phyloP scores from a whole-genome alignment of 2,113 vertebrate species.

The Channa maculata region DNA sequence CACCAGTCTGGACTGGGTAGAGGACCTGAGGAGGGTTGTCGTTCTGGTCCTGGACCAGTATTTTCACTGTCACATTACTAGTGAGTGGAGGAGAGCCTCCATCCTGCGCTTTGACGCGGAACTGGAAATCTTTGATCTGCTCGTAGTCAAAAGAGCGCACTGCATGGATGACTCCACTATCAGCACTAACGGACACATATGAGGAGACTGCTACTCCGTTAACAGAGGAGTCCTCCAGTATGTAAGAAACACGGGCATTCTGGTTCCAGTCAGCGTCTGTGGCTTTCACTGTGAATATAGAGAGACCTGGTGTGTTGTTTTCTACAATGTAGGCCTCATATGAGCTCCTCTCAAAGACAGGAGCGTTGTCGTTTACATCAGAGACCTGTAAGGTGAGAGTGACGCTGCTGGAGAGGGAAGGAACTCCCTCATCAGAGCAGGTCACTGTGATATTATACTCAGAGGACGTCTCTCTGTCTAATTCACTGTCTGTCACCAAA shows the following conservation, averaged over 20 bases:
- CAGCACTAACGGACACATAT: slow-evolving; percentile 68
- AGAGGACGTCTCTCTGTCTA: slow-evolving; percentile 54
- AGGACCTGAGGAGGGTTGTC: too few relatives aligned
- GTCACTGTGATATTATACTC: slow-evolving; percentile 58
- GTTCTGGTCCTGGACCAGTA: too few relatives aligned
- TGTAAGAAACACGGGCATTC: slow-evolving; percentile 56
- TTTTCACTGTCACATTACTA: too few relatives aligned
- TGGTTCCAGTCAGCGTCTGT: slow-evolving; percentile 59
- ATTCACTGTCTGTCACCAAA: slow-evolving; percentile 46
- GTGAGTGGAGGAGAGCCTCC: background rate
- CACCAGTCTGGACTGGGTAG: too few relatives aligned
- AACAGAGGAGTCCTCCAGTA: slow-evolving; percentile 49
- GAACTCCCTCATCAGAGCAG: slow-evolving; percentile 63
- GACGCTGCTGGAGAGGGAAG: slow-evolving; percentile 47
- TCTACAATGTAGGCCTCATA: slow-evolving; percentile 38
- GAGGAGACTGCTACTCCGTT: slow-evolving; percentile 58
- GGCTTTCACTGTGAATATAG: slow-evolving; percentile 47
- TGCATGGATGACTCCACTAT: slow-evolving; percentile 65
- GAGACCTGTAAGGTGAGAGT: slow-evolving; percentile 51
- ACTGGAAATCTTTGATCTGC: too few relatives aligned
- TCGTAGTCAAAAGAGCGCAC: slow-evolving; percentile 15
- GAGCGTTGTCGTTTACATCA: slow-evolving; percentile 51
- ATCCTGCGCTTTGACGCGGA: background rate
- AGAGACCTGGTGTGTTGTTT: slow-evolving; percentile 51
- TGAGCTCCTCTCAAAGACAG: slow-evolving; percentile 26